Evolutionary conservation across 2,888 invertebrate species (phyloP).

Genomic region (Branchipolynoe longqiensis): DNA sequence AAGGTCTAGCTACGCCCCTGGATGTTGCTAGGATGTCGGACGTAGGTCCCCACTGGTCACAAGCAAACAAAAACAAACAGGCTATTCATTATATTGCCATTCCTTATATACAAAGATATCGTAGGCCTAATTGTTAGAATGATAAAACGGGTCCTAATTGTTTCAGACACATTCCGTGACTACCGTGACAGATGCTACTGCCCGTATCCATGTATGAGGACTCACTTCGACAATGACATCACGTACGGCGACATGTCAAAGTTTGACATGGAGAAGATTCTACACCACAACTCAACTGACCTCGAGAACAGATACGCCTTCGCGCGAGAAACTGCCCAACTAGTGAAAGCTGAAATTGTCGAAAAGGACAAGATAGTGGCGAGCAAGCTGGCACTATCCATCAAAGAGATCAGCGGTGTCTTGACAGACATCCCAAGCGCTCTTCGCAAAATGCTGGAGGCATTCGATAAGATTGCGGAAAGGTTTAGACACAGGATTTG

Average conservation of each 20-base stretch:
- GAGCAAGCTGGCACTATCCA: neutral
- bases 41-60: no score
- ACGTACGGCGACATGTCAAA: constrained; percentile 53
- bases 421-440: neutral
- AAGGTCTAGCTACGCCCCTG: no score
- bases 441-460: neutral
- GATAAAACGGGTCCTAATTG: no score
- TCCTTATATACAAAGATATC: no score
- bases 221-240: neutral
- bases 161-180: neutral
- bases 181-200: neutral
- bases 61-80: no score
- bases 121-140: no score
- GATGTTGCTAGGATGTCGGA: no score
- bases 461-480: neutral
- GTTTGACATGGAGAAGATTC: constrained; percentile 51
- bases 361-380: neutral
- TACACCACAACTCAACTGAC: neutral
- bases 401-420: neutral
- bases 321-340: constrained; percentile 11
- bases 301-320: neutral
- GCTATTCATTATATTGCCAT: no score
- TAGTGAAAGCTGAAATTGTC: neutral
- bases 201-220: constrained; percentile 23
- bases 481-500: neutral